Evolutionary conservation across 2,888 invertebrate genomes (phyloP), one percentile per base, ranked within the genome.

Genomic region (Bursaphelenchus okinawaensis): DNA sequence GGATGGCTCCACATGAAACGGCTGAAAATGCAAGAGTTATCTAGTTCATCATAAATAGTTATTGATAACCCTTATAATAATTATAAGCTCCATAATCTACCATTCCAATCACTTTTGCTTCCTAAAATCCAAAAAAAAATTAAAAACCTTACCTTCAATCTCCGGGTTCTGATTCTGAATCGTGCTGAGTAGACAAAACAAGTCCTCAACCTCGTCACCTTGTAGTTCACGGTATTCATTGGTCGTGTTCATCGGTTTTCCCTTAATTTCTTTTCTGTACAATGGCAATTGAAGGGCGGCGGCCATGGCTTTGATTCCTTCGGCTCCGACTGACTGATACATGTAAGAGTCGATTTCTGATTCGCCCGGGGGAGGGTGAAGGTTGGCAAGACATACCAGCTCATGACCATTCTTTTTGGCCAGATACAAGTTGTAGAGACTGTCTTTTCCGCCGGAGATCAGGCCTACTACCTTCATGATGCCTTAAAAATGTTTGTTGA

Each of bases 281-380:
- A 99, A 85, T 0, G 96, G 96, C 66, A 98, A 84, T 3, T 88
- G 91, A 89, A 95, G 91, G 1, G 98, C 95, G 84, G 92, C 90
- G 26, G 93, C 91, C 83, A 94, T 91, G 8, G 74, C 20, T 72
- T 90, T 89, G 71, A 98, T 90, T 20, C 92, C 93, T 86, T 94
- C 91, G 83, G 93, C 92, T 0, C 96, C 98, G 63, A 98, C 96
- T 59, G 94, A 94, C 87, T 99, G 98, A 84, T 95, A 73, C 98
- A 99, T 99, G 83, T 91, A 96, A 83, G 93, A 93, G 84, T 95
- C 94, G 79, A 93, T 83, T 84, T 94, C 94, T 87, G 90, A 90
- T 89, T 83, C 51, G 88, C 89, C 84, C 87, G 87, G 69, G 20
- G 84, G 71, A 22, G 94, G 96, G 85, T 89, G 89, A 78, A 99